These are phyloP conservation scores for Drosophila rellima DNA, from an alignment of 2,888 invertebrate species.

Conservation along the genomic window DNA sequence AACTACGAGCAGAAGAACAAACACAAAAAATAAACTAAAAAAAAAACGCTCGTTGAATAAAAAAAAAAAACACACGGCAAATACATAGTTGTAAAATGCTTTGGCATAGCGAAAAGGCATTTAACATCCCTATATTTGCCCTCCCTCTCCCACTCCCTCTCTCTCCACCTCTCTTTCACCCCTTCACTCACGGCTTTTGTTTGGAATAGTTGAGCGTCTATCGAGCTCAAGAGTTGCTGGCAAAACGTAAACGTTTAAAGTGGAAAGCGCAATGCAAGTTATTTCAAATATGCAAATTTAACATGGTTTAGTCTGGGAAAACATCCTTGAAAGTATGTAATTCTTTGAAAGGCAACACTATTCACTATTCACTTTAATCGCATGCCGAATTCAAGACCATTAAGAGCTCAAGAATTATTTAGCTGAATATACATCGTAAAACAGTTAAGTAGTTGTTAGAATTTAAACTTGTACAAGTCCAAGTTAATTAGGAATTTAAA, in stretches of 20 bases:
- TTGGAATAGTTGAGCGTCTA: conserved; percentile 54
- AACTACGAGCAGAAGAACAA: conserved; percentile 32
- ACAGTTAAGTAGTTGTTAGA: neutral
- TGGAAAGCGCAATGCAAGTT: conserved; percentile 30
- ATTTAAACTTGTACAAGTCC: neutral
- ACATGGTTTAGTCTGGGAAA: conserved; percentile 23
- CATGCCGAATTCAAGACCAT: neutral
- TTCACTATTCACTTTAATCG: conserved; percentile 7
- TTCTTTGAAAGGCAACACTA: conserved; percentile 20
- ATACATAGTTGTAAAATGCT: conserved; percentile 65
- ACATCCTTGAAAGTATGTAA: conserved; percentile 36
- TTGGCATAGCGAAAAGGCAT: conserved; percentile 32
- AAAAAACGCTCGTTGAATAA: neutral
- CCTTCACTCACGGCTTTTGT: conserved; percentile 21
- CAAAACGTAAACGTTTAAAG: conserved; percentile 32
- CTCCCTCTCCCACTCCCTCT: neutral
- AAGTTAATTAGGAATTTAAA: neutral
- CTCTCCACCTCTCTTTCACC: neutral
- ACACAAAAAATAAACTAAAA: too few relatives aligned
- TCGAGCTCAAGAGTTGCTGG: conserved; percentile 36
- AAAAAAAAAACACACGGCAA: conserved; percentile 45
- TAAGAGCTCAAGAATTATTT: neutral
- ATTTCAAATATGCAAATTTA: conserved; percentile 55
- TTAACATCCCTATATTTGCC: conserved; percentile 18
- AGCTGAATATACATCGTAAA: neutral